Conservation (phyloP, 2,113 vertebrate species). For the Nycticorax nycticorax region DNA sequence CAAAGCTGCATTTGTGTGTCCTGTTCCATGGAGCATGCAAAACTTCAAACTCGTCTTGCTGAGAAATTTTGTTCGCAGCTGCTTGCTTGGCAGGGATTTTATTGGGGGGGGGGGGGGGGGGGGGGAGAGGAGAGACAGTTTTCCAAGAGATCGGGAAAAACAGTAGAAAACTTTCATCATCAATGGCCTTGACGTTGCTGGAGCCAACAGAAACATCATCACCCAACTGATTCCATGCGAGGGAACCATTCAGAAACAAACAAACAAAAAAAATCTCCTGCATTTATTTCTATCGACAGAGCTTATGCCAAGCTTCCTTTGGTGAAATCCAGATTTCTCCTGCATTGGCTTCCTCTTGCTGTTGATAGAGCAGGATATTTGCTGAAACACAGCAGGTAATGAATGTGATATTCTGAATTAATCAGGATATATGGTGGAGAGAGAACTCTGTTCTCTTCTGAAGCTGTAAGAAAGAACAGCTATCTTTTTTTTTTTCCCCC, state of each 20-base stretch:
- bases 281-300: not conserved
- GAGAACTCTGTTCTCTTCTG: not conserved
- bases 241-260: slow-evolving; percentile 14
- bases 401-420: not conserved
- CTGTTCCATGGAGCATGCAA: not conserved
- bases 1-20: not conserved
- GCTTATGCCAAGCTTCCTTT: slow-evolving; percentile 30
- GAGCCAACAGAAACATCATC: slow-evolving; percentile 42
- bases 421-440: not conserved
- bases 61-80: slow-evolving; percentile 55
- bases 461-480: not conserved
- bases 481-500: no score
- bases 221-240: not conserved
- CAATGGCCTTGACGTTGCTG: slow-evolving; percentile 46
- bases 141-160: slow-evolving; percentile 54
- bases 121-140: not conserved
- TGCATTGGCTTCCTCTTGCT: slow-evolving; percentile 2
- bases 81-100: slow-evolving; percentile 41
- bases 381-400: not conserved
- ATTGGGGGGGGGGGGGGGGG: not conserved
- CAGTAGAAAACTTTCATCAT: slow-evolving; percentile 54
- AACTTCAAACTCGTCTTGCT: slow-evolving; percentile 1
- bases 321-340: slow-evolving; percentile 4
- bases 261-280: not conserved
- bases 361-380: slow-evolving; percentile 52